Evolutionary conservation across 2,797 vertebrate species (phyloP).

Genomic region (Liasis olivaceus): DNA sequence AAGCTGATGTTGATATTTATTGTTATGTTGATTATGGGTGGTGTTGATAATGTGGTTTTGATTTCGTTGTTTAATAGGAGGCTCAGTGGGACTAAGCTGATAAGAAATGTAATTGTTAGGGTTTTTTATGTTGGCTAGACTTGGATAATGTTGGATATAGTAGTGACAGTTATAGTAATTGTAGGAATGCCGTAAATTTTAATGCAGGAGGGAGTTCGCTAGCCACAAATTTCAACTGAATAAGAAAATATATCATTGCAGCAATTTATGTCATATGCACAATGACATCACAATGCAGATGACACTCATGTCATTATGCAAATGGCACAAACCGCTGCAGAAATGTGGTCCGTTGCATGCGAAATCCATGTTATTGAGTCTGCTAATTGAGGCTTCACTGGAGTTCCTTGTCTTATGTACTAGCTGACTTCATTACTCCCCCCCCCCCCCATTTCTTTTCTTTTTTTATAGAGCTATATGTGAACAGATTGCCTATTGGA

Average conservation of each 20-base stretch:
- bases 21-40: neutral
- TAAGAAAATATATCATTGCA: neutral
- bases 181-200: neutral
- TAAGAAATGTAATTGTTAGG: neutral
- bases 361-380: neutral
- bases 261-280: neutral
- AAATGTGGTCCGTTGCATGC: neutral
- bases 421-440: neutral
- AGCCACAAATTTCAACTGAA: neutral
- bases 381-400: neutral
- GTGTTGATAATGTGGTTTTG: neutral
- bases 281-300: neutral
- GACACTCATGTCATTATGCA: neutral
- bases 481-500: neutral
- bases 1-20: neutral
- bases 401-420: neutral
- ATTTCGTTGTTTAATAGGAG: neutral
- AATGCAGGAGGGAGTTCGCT: neutral
- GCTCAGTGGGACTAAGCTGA: neutral
- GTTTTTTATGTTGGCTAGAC: neutral
- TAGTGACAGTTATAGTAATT: neutral
- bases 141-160: neutral
- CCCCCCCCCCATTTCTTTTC: neutral
- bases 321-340: neutral
- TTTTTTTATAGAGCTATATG: neutral